Conservation (phyloP, 2,888 invertebrate species). For the Drosophila paramelanica region DNA sequence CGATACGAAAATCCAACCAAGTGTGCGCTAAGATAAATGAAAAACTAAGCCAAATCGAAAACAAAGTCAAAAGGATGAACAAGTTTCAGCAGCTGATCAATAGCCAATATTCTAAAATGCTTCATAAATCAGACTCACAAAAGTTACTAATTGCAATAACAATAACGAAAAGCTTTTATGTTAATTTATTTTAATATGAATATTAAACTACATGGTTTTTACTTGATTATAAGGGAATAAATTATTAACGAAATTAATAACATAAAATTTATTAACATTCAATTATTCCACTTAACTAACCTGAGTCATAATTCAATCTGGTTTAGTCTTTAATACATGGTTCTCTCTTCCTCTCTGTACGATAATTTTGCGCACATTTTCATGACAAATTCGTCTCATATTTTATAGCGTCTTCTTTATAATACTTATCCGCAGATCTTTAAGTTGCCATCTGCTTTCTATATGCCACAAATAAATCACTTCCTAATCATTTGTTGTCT, state of each 20-base stretch:
- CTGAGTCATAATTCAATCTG: not conserved
- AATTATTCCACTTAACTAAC: not conserved
- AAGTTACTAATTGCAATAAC: not conserved
- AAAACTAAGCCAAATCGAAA: slow-evolving; percentile 10
- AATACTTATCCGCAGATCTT: slow-evolving; percentile 10
- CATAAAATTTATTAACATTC: not conserved
- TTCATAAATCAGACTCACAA: not conserved
- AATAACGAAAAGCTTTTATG: not conserved
- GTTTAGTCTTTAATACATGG: not conserved
- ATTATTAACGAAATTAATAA: too few species aligned
- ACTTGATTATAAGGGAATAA: too few species aligned
- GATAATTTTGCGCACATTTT: slow-evolving; percentile 25
- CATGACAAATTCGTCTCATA: slow-evolving; percentile 9
- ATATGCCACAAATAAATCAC: slow-evolving; percentile 53
- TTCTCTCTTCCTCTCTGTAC: not conserved
- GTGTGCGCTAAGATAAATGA: slow-evolving; percentile 25
- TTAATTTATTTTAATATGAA: slow-evolving; percentile 1
- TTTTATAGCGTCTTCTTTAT: slow-evolving; percentile 2
- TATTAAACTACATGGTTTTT: too few species aligned
- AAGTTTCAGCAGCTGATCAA: slow-evolving; percentile 4
- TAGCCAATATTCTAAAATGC: not conserved
- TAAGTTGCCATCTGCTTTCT: slow-evolving; percentile 22
- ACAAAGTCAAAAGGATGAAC: not conserved
- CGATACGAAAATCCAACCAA: slow-evolving; percentile 34
- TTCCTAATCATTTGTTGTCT: slow-evolving; percentile 55